phyloP scores from a whole-genome alignment of 2,888 invertebrate genomes.

The Odontomyia ornata region DNA sequence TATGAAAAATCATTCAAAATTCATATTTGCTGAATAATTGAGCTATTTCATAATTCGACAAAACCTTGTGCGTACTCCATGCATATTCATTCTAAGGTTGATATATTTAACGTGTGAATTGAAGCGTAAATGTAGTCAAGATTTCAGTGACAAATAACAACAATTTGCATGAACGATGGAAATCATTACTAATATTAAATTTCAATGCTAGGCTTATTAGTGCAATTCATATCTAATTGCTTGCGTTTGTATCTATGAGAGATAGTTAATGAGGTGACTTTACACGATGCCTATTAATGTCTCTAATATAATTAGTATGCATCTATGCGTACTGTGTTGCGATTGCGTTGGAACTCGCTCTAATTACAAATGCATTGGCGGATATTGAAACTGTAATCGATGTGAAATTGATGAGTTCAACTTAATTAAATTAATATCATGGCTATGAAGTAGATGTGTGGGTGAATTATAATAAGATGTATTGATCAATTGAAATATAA shows the following conservation, averaged over 20 bases:
- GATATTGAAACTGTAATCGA: slow-evolving; percentile 12
- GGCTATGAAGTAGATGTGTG: neutral
- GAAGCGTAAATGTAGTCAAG: neutral
- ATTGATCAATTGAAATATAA: too few relatives aligned
- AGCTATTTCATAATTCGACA: too few relatives aligned
- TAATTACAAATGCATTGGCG: neutral
- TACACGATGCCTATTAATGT: neutral
- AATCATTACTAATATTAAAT: neutral
- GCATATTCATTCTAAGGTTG: slow-evolving; percentile 11
- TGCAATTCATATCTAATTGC: slow-evolving; percentile 3
- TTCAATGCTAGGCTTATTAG: neutral
- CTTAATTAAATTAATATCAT: neutral
- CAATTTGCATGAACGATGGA: neutral
- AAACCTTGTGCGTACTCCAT: neutral
- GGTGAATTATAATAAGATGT: too few relatives aligned
- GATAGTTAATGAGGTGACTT: neutral
- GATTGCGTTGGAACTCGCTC: neutral
- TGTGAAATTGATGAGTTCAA: neutral
- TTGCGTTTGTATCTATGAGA: slow-evolving; percentile 1
- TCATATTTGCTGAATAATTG: too few relatives aligned
- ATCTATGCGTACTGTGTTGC: neutral
- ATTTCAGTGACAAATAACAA: neutral
- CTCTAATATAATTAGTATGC: slow-evolving; percentile 7
- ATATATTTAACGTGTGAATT: neutral
- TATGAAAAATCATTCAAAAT: too few relatives aligned